These are phyloP conservation scores for Sus scrofa DNA, from an alignment of 2,113 vertebrate genomes.

Conservation along the genomic window DNA sequence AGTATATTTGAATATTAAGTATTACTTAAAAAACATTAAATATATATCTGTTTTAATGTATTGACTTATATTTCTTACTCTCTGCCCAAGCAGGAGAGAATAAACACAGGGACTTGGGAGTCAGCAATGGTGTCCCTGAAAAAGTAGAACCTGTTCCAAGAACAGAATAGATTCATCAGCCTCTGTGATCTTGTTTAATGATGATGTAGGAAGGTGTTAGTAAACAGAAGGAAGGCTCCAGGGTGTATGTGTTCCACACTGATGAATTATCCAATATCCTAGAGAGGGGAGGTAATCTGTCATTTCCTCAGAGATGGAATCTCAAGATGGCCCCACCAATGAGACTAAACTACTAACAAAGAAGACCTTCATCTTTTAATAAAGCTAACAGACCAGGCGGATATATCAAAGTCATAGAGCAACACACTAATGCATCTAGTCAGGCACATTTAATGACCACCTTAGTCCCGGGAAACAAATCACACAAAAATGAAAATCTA, in stretches of 20 bases:
- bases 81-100: not conserved
- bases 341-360: not conserved
- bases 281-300: not conserved
- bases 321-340: not conserved
- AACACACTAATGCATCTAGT: not conserved
- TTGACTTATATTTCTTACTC: not conserved
- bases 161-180: not conserved
- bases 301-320: not conserved
- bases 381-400: not conserved
- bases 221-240: not conserved
- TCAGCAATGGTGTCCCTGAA: not conserved
- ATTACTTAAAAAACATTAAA: not conserved
- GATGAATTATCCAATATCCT: not conserved
- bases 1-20: not conserved
- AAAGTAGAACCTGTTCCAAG: not conserved
- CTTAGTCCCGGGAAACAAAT: constrained; percentile 27
- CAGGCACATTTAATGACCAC: not conserved
- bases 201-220: not conserved
- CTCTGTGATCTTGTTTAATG: not conserved
- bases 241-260: not conserved
- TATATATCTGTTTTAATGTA: not conserved
- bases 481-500: not conserved
- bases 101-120: not conserved
- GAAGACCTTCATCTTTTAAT: not conserved
- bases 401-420: not conserved